A percentile compares a stretch with the other conserved stretches of the same genome.
Evolutionary conservation across 2,888 invertebrate species (phyloP).

Genomic region (Margaritifera margaritifera): DNA sequence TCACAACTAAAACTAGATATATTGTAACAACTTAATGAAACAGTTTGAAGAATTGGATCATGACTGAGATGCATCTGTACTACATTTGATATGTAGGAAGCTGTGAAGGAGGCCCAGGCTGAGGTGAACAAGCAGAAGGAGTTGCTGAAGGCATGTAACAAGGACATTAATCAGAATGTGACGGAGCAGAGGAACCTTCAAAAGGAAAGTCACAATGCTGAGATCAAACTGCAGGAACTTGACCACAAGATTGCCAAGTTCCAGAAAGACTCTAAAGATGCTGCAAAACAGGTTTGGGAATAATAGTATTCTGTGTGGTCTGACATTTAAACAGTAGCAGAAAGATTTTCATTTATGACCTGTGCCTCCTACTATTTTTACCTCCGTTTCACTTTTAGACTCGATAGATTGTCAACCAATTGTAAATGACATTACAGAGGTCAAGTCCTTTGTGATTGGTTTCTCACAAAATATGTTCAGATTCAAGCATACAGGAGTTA

Average conservation of each 20-base stretch:
- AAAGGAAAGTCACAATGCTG: conserved; percentile 61
- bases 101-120: conserved; percentile 64
- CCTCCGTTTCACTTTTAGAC: not conserved
- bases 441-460: too few relatives aligned
- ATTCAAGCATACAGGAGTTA: too few relatives aligned
- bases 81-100: conserved; percentile 36
- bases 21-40: too few relatives aligned
- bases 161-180: conserved; percentile 64
- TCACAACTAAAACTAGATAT: too few relatives aligned
- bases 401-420: too few relatives aligned
- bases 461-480: too few relatives aligned
- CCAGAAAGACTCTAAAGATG: conserved; percentile 77
- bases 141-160: conserved; percentile 65
- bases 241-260: conserved; percentile 73
- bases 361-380: not conserved
- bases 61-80: not conserved
- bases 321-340: not conserved
- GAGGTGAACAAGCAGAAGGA: conserved; percentile 68
- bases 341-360: not conserved
- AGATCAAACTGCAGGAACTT: conserved; percentile 73
- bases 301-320: not conserved
- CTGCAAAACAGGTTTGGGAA: conserved; percentile 73
- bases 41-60: too few relatives aligned
- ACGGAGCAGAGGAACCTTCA: conserved; percentile 57
- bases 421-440: too few relatives aligned